Evolutionary conservation across 2,113 vertebrate genomes (phyloP).

Genomic region (Castor canadensis): DNA sequence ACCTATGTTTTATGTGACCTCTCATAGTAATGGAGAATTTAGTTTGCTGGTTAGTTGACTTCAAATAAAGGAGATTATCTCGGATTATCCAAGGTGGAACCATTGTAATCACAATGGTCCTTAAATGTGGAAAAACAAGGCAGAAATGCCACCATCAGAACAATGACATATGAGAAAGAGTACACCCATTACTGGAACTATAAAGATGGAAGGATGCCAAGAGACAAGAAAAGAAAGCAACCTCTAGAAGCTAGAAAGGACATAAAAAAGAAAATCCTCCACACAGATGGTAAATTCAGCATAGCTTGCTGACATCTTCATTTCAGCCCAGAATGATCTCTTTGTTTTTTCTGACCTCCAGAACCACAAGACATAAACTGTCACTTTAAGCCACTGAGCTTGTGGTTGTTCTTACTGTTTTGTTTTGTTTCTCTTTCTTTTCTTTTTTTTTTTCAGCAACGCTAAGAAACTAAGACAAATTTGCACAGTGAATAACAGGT

Average conservation of each 20-base stretch:
- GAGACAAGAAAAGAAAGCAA: not conserved
- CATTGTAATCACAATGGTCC: not conserved
- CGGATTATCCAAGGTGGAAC: not conserved
- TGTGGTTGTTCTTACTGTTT: too few species aligned
- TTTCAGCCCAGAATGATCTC: too few species aligned
- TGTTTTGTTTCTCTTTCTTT: too few species aligned
- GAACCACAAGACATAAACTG: not conserved
- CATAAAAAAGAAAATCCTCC: too few species aligned
- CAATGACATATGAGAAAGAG: not conserved
- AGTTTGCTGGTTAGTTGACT: not conserved
- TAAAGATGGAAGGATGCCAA: not conserved
- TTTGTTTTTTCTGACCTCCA: not conserved
- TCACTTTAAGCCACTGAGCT: not conserved
- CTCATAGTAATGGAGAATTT: not conserved
- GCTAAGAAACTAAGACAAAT: not conserved
- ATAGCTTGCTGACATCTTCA: too few species aligned
- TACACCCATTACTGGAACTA: too few species aligned
- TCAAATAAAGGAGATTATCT: not conserved
- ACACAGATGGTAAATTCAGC: too few species aligned
- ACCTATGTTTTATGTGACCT: not conserved
- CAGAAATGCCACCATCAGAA: not conserved
- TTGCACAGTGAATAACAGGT: not conserved
- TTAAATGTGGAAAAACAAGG: too few species aligned
- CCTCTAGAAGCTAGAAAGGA: not conserved
- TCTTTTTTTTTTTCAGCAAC: not conserved